Evolutionary conservation across 2,797 vertebrate species (phyloP), one percentile per base, ranked within the genome.

Genomic region (Tragopan temminckii): DNA sequence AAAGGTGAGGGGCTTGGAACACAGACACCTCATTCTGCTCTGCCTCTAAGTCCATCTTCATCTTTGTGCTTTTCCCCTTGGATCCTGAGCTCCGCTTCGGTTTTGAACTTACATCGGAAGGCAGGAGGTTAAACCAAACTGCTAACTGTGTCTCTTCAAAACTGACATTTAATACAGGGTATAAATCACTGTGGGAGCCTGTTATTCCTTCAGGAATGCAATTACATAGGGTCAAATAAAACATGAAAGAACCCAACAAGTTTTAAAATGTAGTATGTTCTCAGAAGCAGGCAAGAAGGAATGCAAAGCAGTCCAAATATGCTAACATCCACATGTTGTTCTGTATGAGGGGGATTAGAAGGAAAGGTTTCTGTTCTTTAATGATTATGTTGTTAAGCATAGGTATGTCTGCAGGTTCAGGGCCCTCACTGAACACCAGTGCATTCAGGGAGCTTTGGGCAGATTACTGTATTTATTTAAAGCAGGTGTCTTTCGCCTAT

Each of bases 211-310:
- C 98, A 99, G 99, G 99, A 99, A 99, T 99, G 99, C 98, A 99
- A 99, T 99, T 99, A 99, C 99, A 99, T 99, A 99, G 98, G 99
- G 99, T 99, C 98, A 99, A 99, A 99, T 99, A 99, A 99, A 99
- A 99, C 99, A 98, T 99, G 99, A 99, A 99, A 99, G 99, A 98
- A 97, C 97, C 98, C 98, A 99, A 98, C 99, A 98, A 99, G 98
- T 99, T 99, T 99, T 99, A 99, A 99, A 99, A 99, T 98, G 98
- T 98, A 98, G 98, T 98, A 98, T 98, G 98, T 97, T 98, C 98
- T 99, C 98, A 97, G 98, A 97, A 98, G 98, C 98, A 98, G 97
- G 98, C 98, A 98, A 98, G 98, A 98, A 99, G 98, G 99, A 99
- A 99, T 99, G 99, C 98, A 98, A 99, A 99, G 98, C 98, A 99